phyloP scores from a whole-genome alignment of 2,797 vertebrate species.

The Lindbergichthys nudifrons region DNA sequence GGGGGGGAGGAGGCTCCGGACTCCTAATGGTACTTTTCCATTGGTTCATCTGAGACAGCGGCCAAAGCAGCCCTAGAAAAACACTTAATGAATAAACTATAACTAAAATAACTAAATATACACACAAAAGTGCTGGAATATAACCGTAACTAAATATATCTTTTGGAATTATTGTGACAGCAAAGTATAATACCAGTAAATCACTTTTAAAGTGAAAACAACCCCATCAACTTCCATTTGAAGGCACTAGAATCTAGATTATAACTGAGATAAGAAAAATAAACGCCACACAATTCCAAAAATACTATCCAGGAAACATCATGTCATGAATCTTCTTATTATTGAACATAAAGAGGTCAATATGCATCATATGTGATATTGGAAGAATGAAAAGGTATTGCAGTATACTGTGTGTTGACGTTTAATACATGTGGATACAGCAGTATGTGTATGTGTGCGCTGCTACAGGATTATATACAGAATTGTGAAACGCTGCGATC shows the following conservation, averaged over 20 bases:
- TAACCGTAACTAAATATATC: no score
- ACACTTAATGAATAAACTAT: not conserved
- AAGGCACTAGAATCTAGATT: no score
- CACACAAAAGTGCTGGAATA: not conserved
- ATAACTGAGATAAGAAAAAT: no score
- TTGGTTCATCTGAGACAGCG: conserved; percentile 28
- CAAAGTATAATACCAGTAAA: no score
- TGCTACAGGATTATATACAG: not conserved
- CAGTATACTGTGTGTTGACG: not conserved
- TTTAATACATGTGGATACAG: not conserved
- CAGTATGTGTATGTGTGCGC: not conserved
- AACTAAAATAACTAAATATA: not conserved
- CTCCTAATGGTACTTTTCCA: conserved; percentile 37
- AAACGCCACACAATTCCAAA: no score
- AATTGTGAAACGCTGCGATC: conserved; percentile 35
- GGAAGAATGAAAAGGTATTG: no score
- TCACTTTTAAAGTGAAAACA: no score
- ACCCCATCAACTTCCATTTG: no score
- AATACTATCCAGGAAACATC: not conserved
- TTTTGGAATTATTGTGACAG: no score
- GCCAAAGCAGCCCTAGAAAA: not conserved
- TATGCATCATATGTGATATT: not conserved
- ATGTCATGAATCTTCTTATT: not conserved
- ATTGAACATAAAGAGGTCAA: not conserved
- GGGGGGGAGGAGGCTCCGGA: conserved; percentile 28